These are phyloP conservation scores for Misgurnus mizolepis DNA, from an alignment of 2,113 vertebrate genomes.

Conservation along the genomic window DNA sequence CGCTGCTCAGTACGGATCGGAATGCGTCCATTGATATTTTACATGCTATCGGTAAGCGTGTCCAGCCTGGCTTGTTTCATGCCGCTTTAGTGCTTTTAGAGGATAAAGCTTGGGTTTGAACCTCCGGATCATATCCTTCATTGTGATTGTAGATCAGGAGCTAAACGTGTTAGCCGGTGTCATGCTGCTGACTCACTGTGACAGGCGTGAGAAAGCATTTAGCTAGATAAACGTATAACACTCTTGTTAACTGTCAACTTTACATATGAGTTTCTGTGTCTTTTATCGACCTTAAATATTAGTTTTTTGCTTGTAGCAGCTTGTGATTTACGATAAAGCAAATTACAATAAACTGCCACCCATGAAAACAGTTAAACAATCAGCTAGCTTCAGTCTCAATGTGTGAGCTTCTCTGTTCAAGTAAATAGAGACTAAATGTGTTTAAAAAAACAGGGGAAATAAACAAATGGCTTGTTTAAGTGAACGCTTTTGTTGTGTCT, in stretches of 20 bases:
- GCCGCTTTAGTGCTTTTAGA: background rate
- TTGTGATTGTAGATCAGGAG: conserved; percentile 7
- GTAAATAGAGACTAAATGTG: background rate
- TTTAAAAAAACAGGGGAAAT: background rate
- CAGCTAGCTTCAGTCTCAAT: conserved; percentile 20
- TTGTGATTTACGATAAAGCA: background rate
- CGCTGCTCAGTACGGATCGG: conserved; percentile 87
- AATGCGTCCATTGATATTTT: conserved; percentile 92
- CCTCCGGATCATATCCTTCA: background rate
- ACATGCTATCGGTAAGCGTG: conserved; percentile 85
- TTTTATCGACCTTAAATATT: background rate
- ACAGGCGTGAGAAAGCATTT: conserved; percentile 39
- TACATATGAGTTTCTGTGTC: background rate
- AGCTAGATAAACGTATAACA: background rate
- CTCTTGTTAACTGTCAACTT: background rate
- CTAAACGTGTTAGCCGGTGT: conserved; percentile 51
- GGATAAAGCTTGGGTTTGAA: background rate
- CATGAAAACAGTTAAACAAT: conserved; percentile 5
- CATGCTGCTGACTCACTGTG: conserved; percentile 80
- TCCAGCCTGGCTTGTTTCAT: background rate
- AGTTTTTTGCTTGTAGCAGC: background rate
- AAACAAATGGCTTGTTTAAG: background rate
- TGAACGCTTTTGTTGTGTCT: background rate
- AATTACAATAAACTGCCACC: conserved; percentile 1
- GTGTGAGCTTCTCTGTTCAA: background rate